phyloP scores from a whole-genome alignment of 2,113 vertebrate genomes.

The Prolemur simus region DNA sequence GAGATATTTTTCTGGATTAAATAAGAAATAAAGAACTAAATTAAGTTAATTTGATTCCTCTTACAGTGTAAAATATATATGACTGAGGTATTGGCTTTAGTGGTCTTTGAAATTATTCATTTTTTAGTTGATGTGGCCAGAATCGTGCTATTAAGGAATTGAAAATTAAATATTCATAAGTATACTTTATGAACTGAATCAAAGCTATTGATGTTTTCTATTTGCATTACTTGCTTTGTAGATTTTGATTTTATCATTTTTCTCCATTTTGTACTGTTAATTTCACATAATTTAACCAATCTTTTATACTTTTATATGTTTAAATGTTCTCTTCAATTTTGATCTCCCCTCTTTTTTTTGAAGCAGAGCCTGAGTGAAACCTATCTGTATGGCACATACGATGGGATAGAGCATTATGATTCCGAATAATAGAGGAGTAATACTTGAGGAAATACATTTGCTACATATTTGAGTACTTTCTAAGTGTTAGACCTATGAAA shows the following conservation, averaged over 20 bases:
- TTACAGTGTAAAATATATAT: neutral
- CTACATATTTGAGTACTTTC: neutral
- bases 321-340: slow-evolving; percentile 36
- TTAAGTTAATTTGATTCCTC: neutral
- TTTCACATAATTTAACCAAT: neutral
- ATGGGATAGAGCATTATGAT: neutral
- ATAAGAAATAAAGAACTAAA: slow-evolving; percentile 41
- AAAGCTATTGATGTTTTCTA: slow-evolving; percentile 32
- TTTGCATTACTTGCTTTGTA: neutral
- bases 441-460: neutral
- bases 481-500: neutral
- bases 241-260: slow-evolving; percentile 20
- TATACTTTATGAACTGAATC: slow-evolving; percentile 10
- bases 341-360: neutral
- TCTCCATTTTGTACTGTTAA: neutral
- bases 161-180: slow-evolving; percentile 32
- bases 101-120: slow-evolving; percentile 41
- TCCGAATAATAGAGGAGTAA: neutral
- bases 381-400: neutral
- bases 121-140: slow-evolving; percentile 27
- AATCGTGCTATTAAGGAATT: slow-evolving; percentile 38
- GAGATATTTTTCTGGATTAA: slow-evolving; percentile 37
- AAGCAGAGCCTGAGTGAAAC: neutral
- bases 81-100: neutral
- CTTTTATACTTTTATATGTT: neutral